phyloP scores from a whole-genome alignment of 2,797 vertebrate species.

The Gambelia wislizenii region DNA sequence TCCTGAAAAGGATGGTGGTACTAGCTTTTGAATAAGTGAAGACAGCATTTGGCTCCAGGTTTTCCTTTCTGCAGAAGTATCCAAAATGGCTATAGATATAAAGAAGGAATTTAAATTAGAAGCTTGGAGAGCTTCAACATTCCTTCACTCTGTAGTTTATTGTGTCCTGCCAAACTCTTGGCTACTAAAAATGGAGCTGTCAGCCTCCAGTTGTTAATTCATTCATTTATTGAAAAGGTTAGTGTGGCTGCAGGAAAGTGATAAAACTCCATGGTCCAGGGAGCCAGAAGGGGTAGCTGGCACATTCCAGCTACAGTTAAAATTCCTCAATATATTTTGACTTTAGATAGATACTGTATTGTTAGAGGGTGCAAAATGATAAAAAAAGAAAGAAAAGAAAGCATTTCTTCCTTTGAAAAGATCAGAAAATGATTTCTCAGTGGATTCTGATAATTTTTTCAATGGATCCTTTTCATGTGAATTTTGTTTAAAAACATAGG shows the following conservation, averaged over 20 bases:
- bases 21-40: conserved; percentile 38
- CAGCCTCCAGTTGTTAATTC: conserved; percentile 61
- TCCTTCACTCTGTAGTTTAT: conserved; percentile 20
- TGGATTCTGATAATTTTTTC: conserved; percentile 35
- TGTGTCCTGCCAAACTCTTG: conserved; percentile 39
- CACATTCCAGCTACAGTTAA: conserved; percentile 10
- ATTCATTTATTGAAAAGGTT: conserved; percentile 64
- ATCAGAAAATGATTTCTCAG: neutral
- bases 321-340: conserved; percentile 32
- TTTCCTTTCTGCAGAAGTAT: conserved; percentile 56
- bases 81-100: conserved; percentile 28
- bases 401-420: conserved; percentile 21
- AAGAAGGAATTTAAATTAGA: conserved; percentile 28
- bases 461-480: neutral
- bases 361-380: neutral
- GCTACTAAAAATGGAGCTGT: conserved; percentile 64
- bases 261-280: conserved; percentile 43
- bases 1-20: conserved; percentile 32
- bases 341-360: conserved; percentile 17
- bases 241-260: conserved; percentile 56
- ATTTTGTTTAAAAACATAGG: conserved; percentile 7
- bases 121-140: conserved; percentile 1
- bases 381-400: neutral
- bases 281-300: conserved; percentile 5
- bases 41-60: conserved; percentile 50